Percentiles rank a stretch among this genome's conserved stretches.
Conservation (phyloP, 1,140 invertebrate species). For the Ruditapes philippinarum region DNA sequence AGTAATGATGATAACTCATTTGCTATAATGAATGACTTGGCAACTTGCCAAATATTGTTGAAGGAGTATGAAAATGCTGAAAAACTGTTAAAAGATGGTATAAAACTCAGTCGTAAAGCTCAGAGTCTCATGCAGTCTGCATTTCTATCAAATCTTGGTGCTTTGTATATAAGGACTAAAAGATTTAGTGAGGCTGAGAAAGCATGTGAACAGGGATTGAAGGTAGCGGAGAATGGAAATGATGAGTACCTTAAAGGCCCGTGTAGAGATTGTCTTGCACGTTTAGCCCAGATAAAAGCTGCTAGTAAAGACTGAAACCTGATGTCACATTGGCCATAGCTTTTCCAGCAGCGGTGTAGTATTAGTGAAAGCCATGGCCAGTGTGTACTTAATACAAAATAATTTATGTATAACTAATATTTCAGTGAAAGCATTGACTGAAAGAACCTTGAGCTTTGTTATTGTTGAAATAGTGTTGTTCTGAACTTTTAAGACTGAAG, state of each 20-base stretch:
- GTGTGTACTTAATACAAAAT: too few relatives aligned
- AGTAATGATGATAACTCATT: slow-evolving; percentile 91
- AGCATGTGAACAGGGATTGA: slow-evolving; percentile 91
- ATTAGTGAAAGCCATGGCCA: too few relatives aligned
- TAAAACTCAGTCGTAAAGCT: slow-evolving; percentile 89
- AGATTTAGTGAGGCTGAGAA: slow-evolving; percentile 91
- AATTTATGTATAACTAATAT: too few relatives aligned
- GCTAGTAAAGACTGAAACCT: too few relatives aligned
- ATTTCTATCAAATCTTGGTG: slow-evolving; percentile 94
- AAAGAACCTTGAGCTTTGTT: too few relatives aligned
- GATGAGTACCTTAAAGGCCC: slow-evolving; percentile 88
- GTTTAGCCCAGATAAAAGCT: slow-evolving; percentile 16
- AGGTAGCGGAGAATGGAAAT: slow-evolving; percentile 90
- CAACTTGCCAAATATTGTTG: slow-evolving; percentile 90
- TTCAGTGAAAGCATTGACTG: too few relatives aligned
- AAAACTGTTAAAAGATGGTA: slow-evolving; percentile 91
- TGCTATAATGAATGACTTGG: slow-evolving; percentile 94
- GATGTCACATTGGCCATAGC: too few relatives aligned
- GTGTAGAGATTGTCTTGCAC: slow-evolving; percentile 74
- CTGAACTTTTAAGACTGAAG: too few relatives aligned
- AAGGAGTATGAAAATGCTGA: slow-evolving; percentile 91
- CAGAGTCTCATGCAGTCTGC: slow-evolving; percentile 90
- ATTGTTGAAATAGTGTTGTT: too few relatives aligned
- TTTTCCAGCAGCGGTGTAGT: too few relatives aligned
- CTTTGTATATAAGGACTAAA: slow-evolving; percentile 92